Percentiles rank a stretch among this genome's conserved stretches.
These are phyloP conservation scores for Drosophila athabasca DNA, from an alignment of 1,140 invertebrate genomes.

Conservation along the genomic window DNA sequence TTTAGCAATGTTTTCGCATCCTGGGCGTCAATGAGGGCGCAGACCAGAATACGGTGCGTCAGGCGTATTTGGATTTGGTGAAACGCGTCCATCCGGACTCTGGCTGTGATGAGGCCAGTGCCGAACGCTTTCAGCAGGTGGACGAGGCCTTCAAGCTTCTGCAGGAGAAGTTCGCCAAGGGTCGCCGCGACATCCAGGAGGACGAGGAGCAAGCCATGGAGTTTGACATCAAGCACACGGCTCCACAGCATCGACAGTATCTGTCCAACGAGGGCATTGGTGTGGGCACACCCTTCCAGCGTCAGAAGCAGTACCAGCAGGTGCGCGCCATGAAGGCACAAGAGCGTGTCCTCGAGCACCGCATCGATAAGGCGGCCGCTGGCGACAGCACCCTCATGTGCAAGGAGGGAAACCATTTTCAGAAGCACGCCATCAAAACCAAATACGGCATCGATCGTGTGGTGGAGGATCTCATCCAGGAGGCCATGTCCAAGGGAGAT, in stretches of 20 bases:
- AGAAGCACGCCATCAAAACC: conserved; percentile 90
- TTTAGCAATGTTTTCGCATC: conserved; percentile 87
- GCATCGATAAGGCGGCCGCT: conserved; percentile 87
- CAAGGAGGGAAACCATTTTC: conserved; percentile 86
- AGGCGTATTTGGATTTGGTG: conserved; percentile 89
- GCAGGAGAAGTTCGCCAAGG: conserved; percentile 85
- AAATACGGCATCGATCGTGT: conserved; percentile 93
- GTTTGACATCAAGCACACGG: conserved; percentile 89
- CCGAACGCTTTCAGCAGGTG: conserved; percentile 89
- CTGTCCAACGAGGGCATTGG: conserved; percentile 91
- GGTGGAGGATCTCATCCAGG: conserved; percentile 95
- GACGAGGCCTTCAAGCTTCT: conserved; percentile 85
- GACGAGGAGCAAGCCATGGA: conserved; percentile 84
- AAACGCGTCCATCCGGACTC: conserved; percentile 94
- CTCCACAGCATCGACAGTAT: conserved; percentile 94
- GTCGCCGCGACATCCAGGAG: conserved; percentile 83
- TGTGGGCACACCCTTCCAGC: conserved; percentile 89
- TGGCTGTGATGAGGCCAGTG: conserved; percentile 87
- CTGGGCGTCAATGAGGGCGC: conserved; percentile 88
- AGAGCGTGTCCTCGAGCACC: conserved; percentile 90
- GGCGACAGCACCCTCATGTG: conserved; percentile 88
- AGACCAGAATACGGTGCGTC: conserved; percentile 88
- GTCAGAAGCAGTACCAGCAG: conserved; percentile 90
- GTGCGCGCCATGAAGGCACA: conserved; percentile 89
- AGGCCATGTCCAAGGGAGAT: conserved; percentile 94